Evolutionary conservation across 2,113 vertebrate species (phyloP).

Genomic region (Cairina moschata): DNA sequence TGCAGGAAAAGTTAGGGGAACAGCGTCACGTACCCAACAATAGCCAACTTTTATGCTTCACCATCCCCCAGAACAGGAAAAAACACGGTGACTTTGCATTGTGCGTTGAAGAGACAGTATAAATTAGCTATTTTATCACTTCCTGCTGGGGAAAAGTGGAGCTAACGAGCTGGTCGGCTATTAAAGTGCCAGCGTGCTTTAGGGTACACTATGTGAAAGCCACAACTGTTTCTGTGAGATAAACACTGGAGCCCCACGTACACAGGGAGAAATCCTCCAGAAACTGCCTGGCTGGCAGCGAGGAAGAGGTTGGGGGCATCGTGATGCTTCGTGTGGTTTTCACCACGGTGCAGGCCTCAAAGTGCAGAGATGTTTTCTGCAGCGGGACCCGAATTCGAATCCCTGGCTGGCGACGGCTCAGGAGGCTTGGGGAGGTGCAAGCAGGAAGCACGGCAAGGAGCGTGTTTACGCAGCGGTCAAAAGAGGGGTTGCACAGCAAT

Average conservation of each 20-base stretch:
- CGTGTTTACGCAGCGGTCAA: not conserved
- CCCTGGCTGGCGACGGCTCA: not conserved
- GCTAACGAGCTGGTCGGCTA: slow-evolving; percentile 9
- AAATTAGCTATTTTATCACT: slow-evolving; percentile 63
- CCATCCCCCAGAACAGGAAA: slow-evolving; percentile 69
- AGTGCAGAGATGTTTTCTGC: not conserved
- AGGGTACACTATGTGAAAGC: not conserved
- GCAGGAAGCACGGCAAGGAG: not conserved
- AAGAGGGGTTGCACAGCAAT: not conserved
- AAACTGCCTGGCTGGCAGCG: not conserved
- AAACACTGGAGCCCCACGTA: not conserved
- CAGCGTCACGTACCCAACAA: slow-evolving; percentile 6
- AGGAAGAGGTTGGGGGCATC: not conserved
- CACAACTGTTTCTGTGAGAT: not conserved
- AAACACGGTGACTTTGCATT: slow-evolving; percentile 72
- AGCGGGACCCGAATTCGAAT: not conserved
- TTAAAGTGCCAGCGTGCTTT: slow-evolving; percentile 16
- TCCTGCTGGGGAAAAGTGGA: slow-evolving; percentile 55
- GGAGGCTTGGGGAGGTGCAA: not conserved
- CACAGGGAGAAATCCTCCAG: not conserved
- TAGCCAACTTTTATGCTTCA: slow-evolving; percentile 35
- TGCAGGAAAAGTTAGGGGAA: slow-evolving; percentile 59
- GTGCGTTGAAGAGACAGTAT: slow-evolving; percentile 48
- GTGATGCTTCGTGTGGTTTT: not conserved
- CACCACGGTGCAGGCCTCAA: not conserved